Evolutionary conservation across 2,888 invertebrate genomes (phyloP), one percentile per base, ranked within the genome.

Genomic region (Zeuzera pyrina): DNA sequence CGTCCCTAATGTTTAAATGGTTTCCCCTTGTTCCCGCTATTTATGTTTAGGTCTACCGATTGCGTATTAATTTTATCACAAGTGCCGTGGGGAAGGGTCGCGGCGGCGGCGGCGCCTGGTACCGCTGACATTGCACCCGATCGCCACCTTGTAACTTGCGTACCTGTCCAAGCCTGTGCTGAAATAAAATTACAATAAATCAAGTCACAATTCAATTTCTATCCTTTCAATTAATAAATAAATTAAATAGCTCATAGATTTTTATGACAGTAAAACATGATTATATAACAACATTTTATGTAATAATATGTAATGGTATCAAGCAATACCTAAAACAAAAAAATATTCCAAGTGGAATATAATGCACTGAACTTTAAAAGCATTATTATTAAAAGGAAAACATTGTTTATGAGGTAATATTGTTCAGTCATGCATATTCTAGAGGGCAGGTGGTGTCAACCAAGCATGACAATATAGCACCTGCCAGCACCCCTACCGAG

Each of bases 401-500:
- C n/a, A n/a, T n/a, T n/a, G n/a, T 39, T 39, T 49, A 38, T 35
- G 36, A 52, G 49, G 52, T 53, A 59, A 61, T 57, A 55, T 38
- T 61, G 57, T 48, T 51, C 65, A 73, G 44, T 64, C 65, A 69
- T 64, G 72, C 72, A 53, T 25, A 12, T 62, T 34, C 52, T 47
- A 57, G 50, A 60, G 40, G 62, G 70, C 83, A 83, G 83, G 81
- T 83, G 83, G 61, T 59, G 50, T 50, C 60, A 57, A 40, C 61
- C 54, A 49, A 67, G 55, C 72, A 50, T 67, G 57, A 76, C 77
- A 49, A 35, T 30, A 43, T 30, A 40, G 44, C 77, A 78, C 83
- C 78, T 78, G 78, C 73, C 51, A 36, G 36, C 66, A 64, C 73
- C 74, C 78, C 58, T 63, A 39, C 23, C 35, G 25, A 44, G 39